These are phyloP conservation scores for Mus caroli DNA, from an alignment of 2,797 vertebrate genomes.

Conservation along the genomic window DNA sequence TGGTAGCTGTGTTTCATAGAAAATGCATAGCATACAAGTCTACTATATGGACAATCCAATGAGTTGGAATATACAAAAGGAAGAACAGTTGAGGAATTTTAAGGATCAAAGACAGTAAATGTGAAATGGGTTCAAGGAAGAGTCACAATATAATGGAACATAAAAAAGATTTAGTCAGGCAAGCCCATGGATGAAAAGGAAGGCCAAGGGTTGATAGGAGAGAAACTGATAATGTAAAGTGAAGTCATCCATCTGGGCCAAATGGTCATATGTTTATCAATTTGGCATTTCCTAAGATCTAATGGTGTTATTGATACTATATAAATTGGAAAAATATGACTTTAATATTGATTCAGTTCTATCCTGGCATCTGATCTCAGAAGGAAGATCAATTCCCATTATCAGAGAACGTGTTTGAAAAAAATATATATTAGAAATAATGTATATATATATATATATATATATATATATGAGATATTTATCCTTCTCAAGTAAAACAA, in stretches of 20 bases:
- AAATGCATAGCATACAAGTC: neutral
- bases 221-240: neutral
- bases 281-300: constrained; percentile 20
- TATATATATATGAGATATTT: neutral
- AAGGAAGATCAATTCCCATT: constrained; percentile 59
- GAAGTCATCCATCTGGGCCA: neutral
- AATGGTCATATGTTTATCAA: constrained; percentile 3
- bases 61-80: neutral
- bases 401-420: neutral
- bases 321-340: constrained; percentile 29
- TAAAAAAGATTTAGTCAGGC: neutral
- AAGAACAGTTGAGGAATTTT: neutral
- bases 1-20: neutral
- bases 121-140: neutral
- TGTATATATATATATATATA: neutral
- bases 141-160: neutral
- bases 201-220: neutral
- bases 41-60: neutral
- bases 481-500: constrained; percentile 59
- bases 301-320: neutral
- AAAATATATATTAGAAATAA: neutral
- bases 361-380: neutral
- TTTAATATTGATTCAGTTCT: constrained; percentile 61
- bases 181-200: neutral
- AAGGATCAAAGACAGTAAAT: neutral